phyloP scores from a whole-genome alignment of 2,797 vertebrate species.

The Chrosomus eos region DNA sequence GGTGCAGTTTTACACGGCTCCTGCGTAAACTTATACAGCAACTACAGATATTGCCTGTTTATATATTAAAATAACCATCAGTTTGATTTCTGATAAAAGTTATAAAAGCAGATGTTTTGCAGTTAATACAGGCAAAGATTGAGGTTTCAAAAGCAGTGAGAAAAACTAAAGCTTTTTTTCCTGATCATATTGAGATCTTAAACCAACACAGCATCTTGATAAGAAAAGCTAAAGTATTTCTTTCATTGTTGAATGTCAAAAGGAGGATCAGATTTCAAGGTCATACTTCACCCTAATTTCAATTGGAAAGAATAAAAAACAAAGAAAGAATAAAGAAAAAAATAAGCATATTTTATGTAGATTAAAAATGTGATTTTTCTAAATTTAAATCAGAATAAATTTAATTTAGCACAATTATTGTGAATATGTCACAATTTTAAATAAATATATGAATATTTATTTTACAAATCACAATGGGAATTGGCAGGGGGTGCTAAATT shows the following conservation, averaged over 20 bases:
- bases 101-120: neutral
- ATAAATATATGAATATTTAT: neutral
- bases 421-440: neutral
- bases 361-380: neutral
- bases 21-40: neutral
- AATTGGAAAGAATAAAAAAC: too few species aligned
- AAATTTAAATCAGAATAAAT: neutral
- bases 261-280: neutral
- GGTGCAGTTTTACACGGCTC: neutral
- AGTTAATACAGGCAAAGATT: neutral
- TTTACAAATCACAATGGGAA: neutral
- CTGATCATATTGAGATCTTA: neutral
- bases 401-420: neutral
- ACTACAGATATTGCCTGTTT: neutral
- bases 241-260: neutral
- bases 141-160: neutral
- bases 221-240: neutral
- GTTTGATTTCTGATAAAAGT: neutral
- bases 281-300: neutral
- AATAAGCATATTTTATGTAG: neutral
- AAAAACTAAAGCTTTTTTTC: neutral
- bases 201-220: neutral
- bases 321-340: neutral
- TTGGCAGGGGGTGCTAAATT: neutral
- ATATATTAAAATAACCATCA: neutral